Base-by-base conservation (phyloP, 2,888 invertebrate genomes). In the Drosophila prolongata region DNA sequence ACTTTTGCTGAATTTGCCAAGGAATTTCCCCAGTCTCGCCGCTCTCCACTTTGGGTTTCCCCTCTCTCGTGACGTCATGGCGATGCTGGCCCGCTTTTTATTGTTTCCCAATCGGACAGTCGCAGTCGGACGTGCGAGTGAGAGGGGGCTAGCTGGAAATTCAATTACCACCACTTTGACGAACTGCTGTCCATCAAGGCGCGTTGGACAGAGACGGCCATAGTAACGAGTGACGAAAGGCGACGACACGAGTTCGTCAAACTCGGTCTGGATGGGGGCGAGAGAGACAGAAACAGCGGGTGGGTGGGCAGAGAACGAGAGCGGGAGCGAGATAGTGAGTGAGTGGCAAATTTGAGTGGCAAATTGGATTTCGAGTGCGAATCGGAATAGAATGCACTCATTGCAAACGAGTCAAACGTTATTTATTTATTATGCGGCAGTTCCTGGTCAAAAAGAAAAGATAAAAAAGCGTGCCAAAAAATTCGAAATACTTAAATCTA, bases 131-230 rank as follows among this genome's bases (percentile, higher is more conserved):
- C 75, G 64, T 68, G 56, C 50, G 50, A 65, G 58, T 59, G 65
- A 60, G 58, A 59, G 68, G 62, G 60, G 49, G 16, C 49, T 49
- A 49, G 76, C 58, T 65, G 73, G 70, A 75, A 77, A 90, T 89
- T 89, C 80, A 89, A 90, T 90, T 89, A 86, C 80, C 84, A 81
- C 89, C 84, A 77, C 82, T 90, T 90, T 90, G 90, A 91, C 86
- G 90, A 91, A 90, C 87, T 90, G 90, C 91, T 91, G 91, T 90
- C 90, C 84, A 87, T 90, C 91, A 90, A 52, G 49, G 75, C 69
- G 78, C 76, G 78, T 75, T 61, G 61, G 35, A 79, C 52, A 77
- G 82, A 67, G 82, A 80, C 50, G 78, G 70, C 70, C 46, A 58
- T 78, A 83, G 75, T 71, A 52, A 58, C 75, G 56, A 72, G 80